Evolutionary conservation across 2,797 vertebrate species (phyloP).

Genomic region (Chelmon rostratus): DNA sequence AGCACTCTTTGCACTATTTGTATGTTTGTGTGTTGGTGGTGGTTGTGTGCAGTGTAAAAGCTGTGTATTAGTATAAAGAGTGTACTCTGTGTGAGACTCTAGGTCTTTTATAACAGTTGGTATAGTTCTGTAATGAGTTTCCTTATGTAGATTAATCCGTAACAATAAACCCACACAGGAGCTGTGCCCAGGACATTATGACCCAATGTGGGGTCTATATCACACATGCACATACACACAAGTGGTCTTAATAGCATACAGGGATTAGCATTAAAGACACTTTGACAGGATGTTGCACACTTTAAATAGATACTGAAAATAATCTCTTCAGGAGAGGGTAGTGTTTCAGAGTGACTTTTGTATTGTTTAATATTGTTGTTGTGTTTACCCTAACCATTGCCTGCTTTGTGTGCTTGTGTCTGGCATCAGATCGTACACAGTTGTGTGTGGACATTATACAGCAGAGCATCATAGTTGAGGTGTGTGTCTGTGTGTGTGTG

Average conservation of each 20-base stretch:
- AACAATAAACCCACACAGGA: conserved; percentile 49
- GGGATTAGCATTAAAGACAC: conserved; percentile 14
- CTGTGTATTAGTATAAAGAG: conserved; percentile 3
- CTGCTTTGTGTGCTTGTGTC: conserved; percentile 12
- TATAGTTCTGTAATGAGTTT: conserved; percentile 54
- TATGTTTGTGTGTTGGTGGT: background rate
- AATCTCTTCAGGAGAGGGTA: conserved; percentile 9
- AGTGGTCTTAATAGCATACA: background rate
- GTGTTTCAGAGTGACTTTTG: background rate
- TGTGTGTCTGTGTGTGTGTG: conserved; percentile 29
- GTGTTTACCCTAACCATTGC: conserved; percentile 20
- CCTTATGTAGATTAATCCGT: conserved; percentile 51
- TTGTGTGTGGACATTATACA: conserved; percentile 36
- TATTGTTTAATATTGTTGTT: conserved; percentile 2
- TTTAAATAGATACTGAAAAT: conserved; percentile 21
- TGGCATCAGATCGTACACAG: conserved; percentile 16
- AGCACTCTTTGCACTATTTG: background rate
- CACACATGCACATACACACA: background rate
- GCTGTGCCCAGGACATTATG: conserved; percentile 20
- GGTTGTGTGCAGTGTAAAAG: conserved; percentile 10
- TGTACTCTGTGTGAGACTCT: conserved; percentile 8
- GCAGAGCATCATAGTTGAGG: conserved; percentile 37
- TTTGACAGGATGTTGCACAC: conserved; percentile 11
- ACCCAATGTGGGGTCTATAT: conserved; percentile 4
- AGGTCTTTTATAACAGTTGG: conserved; percentile 41